phyloP scores from a whole-genome alignment of 2,797 vertebrate genomes.

The Decapterus maruadsi region DNA sequence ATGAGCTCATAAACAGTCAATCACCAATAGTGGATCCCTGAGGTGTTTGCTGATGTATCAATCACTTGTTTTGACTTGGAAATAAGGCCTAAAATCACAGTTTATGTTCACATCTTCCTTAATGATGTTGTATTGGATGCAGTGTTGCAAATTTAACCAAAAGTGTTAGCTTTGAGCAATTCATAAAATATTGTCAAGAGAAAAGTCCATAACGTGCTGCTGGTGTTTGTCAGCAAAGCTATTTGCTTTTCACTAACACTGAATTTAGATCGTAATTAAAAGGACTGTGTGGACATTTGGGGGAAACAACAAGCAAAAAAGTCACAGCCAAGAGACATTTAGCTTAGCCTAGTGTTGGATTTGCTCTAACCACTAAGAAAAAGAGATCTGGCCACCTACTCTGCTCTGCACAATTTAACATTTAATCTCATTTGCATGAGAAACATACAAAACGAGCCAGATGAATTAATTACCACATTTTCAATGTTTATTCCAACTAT shows the following conservation, averaged over 20 bases:
- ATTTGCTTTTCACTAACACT: not conserved
- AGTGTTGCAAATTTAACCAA: not conserved
- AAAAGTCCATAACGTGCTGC: not conserved
- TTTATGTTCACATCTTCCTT: slow-evolving; percentile 9
- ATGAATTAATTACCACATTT: not conserved
- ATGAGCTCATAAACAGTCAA: slow-evolving; percentile 25
- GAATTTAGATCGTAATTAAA: not conserved
- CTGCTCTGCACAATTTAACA: not conserved
- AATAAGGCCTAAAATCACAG: not conserved
- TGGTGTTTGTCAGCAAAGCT: not conserved
- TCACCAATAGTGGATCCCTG: slow-evolving; percentile 13
- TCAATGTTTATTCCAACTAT: not conserved
- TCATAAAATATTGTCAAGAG: not conserved
- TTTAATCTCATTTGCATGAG: not conserved
- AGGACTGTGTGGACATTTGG: not conserved
- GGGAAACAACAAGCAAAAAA: not conserved
- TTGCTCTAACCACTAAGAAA: too few species aligned
- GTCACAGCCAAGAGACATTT: too few species aligned
- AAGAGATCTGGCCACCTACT: not conserved
- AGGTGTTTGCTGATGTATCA: slow-evolving; percentile 19
- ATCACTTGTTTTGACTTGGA: slow-evolving; percentile 19
- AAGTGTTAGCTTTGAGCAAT: not conserved
- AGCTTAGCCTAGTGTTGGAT: too few species aligned
- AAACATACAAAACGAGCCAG: not conserved
- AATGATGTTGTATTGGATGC: not conserved